A percentile compares a stretch with the other conserved stretches of the same genome.
Evolutionary conservation across 1,140 invertebrate genomes (phyloP).

Genomic region (Neelides sp.): DNA sequence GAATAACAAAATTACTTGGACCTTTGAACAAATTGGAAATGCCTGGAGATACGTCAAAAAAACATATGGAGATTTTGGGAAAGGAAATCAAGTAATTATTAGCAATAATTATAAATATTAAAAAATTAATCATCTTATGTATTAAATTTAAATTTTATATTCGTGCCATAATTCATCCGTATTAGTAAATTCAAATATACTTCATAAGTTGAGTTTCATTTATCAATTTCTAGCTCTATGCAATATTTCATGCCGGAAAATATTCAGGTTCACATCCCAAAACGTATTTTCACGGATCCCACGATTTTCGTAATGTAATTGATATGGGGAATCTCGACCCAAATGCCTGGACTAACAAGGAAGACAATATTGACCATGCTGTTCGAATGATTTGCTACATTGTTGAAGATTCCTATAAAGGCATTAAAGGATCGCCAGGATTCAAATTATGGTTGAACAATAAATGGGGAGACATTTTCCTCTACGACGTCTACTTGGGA

Average conservation of each 20-base stretch:
- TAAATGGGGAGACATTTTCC: slow-evolving; percentile 2
- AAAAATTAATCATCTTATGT: too few species aligned
- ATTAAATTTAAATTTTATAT: too few species aligned
- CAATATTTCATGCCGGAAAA: slow-evolving; percentile 4
- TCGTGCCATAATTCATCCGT: too few species aligned
- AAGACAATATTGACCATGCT: not conserved
- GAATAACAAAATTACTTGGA: not conserved
- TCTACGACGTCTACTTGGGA: slow-evolving; percentile 3
- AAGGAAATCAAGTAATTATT: too few species aligned
- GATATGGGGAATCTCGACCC: not conserved
- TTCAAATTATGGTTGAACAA: not conserved
- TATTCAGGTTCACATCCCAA: not conserved
- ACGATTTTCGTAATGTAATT: slow-evolving; percentile 1
- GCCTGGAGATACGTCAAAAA: slow-evolving; percentile 1
- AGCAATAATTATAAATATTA: too few species aligned
- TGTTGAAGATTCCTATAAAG: slow-evolving; percentile 3
- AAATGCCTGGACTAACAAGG: not conserved
- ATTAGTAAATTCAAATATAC: too few species aligned
- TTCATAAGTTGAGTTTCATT: too few species aligned
- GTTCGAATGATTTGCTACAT: slow-evolving; percentile 2
- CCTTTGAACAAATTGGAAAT: not conserved
- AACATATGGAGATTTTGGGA: slow-evolving; percentile 2
- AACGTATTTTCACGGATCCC: not conserved
- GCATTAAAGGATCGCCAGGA: not conserved
- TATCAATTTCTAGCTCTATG: too few species aligned